Percentiles rank a stretch among this genome's conserved stretches.
Evolutionary conservation across 92 coral and sea anemone species (phyloP).

Genomic region (Virgularia gustaviana): DNA sequence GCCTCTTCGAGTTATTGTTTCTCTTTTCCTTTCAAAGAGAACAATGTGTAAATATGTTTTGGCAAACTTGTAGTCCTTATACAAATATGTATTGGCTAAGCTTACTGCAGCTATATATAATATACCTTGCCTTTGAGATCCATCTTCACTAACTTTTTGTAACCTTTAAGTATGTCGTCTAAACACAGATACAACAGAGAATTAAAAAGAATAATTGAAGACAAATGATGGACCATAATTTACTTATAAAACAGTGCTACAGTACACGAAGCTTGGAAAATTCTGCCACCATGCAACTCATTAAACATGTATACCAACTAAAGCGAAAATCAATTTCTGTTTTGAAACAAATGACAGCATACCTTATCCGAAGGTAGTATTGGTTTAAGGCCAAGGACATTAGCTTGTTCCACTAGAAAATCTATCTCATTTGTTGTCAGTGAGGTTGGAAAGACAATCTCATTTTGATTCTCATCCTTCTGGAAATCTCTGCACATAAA

Average conservation of each 20-base stretch:
- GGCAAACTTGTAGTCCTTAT: no score
- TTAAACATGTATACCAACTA: background rate
- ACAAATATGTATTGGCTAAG: no score
- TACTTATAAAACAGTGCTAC: background rate
- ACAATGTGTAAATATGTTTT: no score
- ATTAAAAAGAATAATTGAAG: background rate
- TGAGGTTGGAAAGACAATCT: slow-evolving; percentile 46
- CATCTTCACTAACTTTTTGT: background rate
- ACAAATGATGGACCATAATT: background rate
- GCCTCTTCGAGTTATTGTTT: no score
- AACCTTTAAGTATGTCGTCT: slow-evolving; percentile 5
- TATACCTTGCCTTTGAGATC: no score
- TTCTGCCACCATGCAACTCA: background rate
- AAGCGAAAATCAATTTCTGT: background rate
- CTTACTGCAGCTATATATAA: no score
- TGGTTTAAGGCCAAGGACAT: slow-evolving; percentile 21
- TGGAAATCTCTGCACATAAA: slow-evolving; percentile 33
- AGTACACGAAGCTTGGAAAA: no score
- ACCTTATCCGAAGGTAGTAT: slow-evolving; percentile 35
- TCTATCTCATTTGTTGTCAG: slow-evolving; percentile 43
- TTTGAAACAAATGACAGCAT: background rate
- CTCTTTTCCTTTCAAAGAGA: no score
- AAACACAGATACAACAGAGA: background rate
- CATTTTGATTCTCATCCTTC: slow-evolving; percentile 26
- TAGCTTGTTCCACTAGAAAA: slow-evolving; percentile 45